These are phyloP conservation scores for Nowickia ferox DNA, from an alignment of 2,888 invertebrate genomes.

Conservation along the genomic window DNA sequence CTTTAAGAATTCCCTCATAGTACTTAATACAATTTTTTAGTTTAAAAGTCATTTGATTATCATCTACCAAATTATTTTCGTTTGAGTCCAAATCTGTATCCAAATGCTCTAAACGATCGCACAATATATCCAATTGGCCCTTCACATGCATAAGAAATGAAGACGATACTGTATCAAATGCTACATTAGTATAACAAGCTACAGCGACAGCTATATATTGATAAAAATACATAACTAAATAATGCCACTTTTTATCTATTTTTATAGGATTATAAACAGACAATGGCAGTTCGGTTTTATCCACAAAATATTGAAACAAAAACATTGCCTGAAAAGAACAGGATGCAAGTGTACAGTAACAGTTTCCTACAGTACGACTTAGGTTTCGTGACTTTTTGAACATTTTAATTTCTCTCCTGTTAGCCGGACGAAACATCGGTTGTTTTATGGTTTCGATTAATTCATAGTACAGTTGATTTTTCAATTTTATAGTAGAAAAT, in stretches of 20 bases:
- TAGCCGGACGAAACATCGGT: conserved; percentile 68
- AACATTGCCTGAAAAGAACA: conserved; percentile 71
- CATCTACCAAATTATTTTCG: conserved; percentile 3
- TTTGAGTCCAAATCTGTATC: conserved; percentile 66
- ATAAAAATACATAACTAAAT: conserved; percentile 74
- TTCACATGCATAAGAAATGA: conserved; percentile 77
- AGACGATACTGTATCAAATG: conserved; percentile 76
- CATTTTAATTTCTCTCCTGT: conserved; percentile 66
- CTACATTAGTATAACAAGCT: conserved; percentile 76
- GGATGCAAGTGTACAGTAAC: conserved; percentile 73
- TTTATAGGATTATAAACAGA: conserved; percentile 75
- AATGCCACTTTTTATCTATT: conserved; percentile 65
- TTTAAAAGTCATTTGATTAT: conserved; percentile 65
- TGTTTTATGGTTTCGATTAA: conserved; percentile 72
- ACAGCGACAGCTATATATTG: conserved; percentile 71
- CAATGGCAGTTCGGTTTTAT: conserved; percentile 74
- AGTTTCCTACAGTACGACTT: conserved; percentile 72
- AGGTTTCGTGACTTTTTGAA: conserved; percentile 63
- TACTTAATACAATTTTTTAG: conserved; percentile 75
- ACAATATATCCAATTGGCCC: conserved; percentile 77
- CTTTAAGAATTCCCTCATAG: conserved; percentile 72
- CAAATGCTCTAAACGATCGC: conserved; percentile 73
- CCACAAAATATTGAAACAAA: conserved; percentile 70
- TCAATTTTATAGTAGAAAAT: conserved; percentile 69
- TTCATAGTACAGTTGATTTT: conserved; percentile 69